Percentiles rank a stretch among this genome's conserved stretches.
phyloP scores from a whole-genome alignment of 2,888 invertebrate genomes.

The Netelia virgata region DNA sequence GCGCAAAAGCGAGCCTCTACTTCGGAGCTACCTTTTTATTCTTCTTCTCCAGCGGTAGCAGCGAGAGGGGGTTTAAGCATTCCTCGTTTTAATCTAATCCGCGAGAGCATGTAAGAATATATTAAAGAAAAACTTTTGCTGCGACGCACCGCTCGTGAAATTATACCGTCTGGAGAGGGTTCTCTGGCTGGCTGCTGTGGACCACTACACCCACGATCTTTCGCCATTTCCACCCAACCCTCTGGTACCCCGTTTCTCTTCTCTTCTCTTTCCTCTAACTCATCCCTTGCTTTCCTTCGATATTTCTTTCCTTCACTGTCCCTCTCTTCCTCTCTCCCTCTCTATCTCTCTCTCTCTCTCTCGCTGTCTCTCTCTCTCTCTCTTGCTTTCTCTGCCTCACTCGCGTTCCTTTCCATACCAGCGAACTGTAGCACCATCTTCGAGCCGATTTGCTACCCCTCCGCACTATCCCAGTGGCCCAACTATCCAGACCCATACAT shows the following conservation, averaged over 20 bases:
- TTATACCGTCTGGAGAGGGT: slow-evolving; percentile 78
- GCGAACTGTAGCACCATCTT: slow-evolving; percentile 62
- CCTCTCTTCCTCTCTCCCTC: background rate
- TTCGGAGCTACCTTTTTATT: slow-evolving; percentile 55
- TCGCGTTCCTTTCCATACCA: slow-evolving; percentile 17
- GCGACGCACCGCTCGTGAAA: slow-evolving; percentile 76
- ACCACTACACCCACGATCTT: slow-evolving; percentile 58
- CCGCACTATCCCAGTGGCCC: slow-evolving; percentile 8
- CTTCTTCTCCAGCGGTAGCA: slow-evolving; percentile 50
- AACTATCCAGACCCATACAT: slow-evolving; percentile 75
- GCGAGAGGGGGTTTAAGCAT: slow-evolving; percentile 77
- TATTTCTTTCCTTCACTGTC: slow-evolving; percentile 29
- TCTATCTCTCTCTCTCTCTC: slow-evolving; percentile 6
- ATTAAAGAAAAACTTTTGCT: slow-evolving; percentile 83
- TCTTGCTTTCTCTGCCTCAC: slow-evolving; percentile 15
- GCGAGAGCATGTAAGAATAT: slow-evolving; percentile 83
- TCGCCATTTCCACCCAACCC: slow-evolving; percentile 48
- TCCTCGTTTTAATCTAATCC: slow-evolving; percentile 84
- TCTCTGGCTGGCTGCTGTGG: slow-evolving; percentile 28
- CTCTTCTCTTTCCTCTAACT: slow-evolving; percentile 3
- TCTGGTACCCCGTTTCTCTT: slow-evolving; percentile 12
- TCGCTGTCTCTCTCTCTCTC: background rate
- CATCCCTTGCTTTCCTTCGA: background rate
- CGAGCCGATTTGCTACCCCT: slow-evolving; percentile 69
- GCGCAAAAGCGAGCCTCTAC: slow-evolving; percentile 35